Evolutionary conservation across 2,888 invertebrate species (phyloP).

Genomic region (Lasioglossum zephyrum): DNA sequence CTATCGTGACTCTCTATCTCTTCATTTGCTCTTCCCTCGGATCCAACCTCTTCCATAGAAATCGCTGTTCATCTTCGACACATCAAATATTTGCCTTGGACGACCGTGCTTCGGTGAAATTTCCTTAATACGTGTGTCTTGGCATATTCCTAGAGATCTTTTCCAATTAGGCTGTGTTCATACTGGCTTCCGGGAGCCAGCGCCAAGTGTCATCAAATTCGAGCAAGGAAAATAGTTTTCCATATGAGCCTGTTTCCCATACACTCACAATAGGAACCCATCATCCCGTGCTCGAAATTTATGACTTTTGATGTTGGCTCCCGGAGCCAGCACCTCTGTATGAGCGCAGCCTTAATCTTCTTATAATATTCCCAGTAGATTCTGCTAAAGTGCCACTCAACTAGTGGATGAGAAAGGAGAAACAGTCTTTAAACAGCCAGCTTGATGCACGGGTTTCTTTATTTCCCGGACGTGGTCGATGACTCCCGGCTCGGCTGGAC

Average conservation of each 20-base stretch:
- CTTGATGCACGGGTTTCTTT: background rate
- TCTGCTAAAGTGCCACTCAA: background rate
- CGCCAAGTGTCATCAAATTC: no score
- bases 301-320: no score
- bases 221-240: no score
- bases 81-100: background rate
- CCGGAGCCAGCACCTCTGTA: no score
- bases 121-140: background rate
- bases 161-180: no score
- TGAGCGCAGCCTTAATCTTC: no score
- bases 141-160: background rate
- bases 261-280: no score
- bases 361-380: background rate
- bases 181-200: no score
- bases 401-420: background rate
- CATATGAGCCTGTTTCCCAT: no score
- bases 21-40: background rate
- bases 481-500: slow-evolving; percentile 19
- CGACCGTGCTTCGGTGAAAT: background rate
- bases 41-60: background rate
- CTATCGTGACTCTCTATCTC: background rate
- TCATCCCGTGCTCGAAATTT: no score
- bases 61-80: background rate
- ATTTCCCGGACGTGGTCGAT: slow-evolving; percentile 1
- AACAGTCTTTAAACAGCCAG: background rate